Base-by-base conservation (phyloP, 2,113 vertebrate genomes). In the Maccullochella peelii region DNA sequence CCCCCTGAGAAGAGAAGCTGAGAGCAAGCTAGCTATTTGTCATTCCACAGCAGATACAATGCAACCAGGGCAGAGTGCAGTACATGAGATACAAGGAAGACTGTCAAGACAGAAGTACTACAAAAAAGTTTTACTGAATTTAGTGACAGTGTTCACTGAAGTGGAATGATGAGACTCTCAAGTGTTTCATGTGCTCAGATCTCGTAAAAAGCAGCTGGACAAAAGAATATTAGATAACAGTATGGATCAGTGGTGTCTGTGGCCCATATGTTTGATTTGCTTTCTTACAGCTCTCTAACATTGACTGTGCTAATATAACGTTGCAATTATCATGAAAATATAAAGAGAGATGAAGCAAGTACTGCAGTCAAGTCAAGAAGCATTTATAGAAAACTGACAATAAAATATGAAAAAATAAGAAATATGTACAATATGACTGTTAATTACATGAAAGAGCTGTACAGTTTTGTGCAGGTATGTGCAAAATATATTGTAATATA, bases 41-140 rank as follows among this genome's bases (percentile, higher is more conserved):
- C 65, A 89, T 90, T 85, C 66, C 58, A 71, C 76, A 79, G 75
- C 84, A 87, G 90, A 92, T 88, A 73, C 88, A 88, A 86, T 83
- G 88, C 88, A 91, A 91, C 91, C 90, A 88, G 91, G 89, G 85
- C 88, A 86, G 89, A 86, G 71, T 76, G 76, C 71, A 59, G 67
- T 23, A 66, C 84, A 73, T 54, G 75, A 91, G 82, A 85, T 83
- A 83, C 83, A 80, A 82, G 62, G 44, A 42, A 88, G 79, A 91
- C 83, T 89, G 91, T 85, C 86, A 59, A 61, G 77, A 92, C 15
- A 21, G 16, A 69, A 38, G 30, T 36, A 44, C 59, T 59, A 75
- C 49, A 52, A 84, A 83, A 86, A 91, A 86, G 88, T 88, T 87
- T 85, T 33, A 79, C 61, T 80, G 71, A 88, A 82, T 77, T 74